These are phyloP conservation scores for Xylophagus ater DNA, from an alignment of 2,888 invertebrate species.

Conservation along the genomic window DNA sequence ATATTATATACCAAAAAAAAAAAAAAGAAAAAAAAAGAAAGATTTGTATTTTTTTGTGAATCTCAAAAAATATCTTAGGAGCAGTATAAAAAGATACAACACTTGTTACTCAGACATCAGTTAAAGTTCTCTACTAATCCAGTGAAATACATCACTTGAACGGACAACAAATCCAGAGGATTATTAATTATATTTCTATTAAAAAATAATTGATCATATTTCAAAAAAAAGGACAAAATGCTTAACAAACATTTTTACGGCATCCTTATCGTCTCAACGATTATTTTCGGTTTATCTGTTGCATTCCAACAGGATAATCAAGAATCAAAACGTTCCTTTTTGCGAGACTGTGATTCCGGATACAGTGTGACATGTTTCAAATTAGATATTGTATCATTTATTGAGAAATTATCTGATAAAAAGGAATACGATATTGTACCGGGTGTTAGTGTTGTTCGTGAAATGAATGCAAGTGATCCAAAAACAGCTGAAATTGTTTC, in stretches of 20 bases:
- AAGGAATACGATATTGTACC: conserved; percentile 55
- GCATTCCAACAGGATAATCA: too few species aligned
- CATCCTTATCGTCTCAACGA: too few species aligned
- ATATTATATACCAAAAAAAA: too few species aligned
- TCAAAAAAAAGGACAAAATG: too few species aligned
- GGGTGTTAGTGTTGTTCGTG: conserved; percentile 62
- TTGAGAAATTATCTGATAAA: conserved; percentile 61
- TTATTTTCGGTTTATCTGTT: too few species aligned
- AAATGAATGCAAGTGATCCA: conserved; percentile 46
- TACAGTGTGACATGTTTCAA: conserved; percentile 68
- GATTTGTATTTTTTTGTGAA: too few species aligned
- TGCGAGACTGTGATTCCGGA: conserved; percentile 44
- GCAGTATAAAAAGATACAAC: conserved; percentile 11
- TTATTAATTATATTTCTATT: too few species aligned
- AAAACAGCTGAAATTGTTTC: conserved; percentile 58
- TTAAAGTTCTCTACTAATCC: conserved; percentile 9
- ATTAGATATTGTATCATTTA: conserved; percentile 61
- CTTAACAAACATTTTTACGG: too few species aligned
- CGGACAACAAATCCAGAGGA: too few species aligned
- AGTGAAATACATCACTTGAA: too few species aligned
- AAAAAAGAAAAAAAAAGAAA: too few species aligned
- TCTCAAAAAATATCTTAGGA: conserved; percentile 4
- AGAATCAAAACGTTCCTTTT: conserved; percentile 27
- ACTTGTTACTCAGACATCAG: conserved; percentile 10
- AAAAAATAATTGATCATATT: too few species aligned